Base-by-base conservation (phyloP, 2,888 invertebrate species). In the Dasysyrphus tricinctus region DNA sequence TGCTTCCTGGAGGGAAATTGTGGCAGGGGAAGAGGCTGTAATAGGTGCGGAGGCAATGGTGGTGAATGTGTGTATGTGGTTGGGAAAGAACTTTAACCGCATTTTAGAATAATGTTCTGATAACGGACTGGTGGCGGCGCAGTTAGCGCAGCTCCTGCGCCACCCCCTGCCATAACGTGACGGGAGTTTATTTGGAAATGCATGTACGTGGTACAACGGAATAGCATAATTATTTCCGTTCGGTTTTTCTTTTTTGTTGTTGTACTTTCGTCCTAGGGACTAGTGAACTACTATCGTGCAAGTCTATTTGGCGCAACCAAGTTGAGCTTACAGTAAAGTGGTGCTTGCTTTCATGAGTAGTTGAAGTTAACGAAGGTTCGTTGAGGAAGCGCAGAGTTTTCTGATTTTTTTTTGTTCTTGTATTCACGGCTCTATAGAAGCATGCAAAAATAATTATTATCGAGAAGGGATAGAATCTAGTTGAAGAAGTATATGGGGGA, bases 361-460 rank as follows among this genome's bases (percentile, higher is more conserved):
- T 78, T 78, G 63, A 63, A 75, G 78, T 75, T 82, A 86, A 79
- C 82, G 78, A 82, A 82, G 78, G 86, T 65, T 82, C 78, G 42
- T 56, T 47, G 73, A 70, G 54, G 67, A 67, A 59, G 76, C 47
- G 34, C 42, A 11, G 42, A 44, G 44, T 63, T 51, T 72, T 56
- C 67, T 29, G 11, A 37, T 39, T 24, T 9, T 11, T 34, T 67
- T 72, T 76, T 29, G 29, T 24, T 24, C 3, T 24, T 24, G 42
- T 77, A 51, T 77, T 85, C 37, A 63, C 49, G 49, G 61, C 16
- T 75, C 78, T 72, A 57, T 79, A 59, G 77, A 86, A 75, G 82
- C 82, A 82, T 86, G 78, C 63, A 82, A 79, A 82, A 82, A 86
- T 86, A 86, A 86, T 82, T 86, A 86, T 81, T 81, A 86, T 82